Base-by-base conservation (phyloP, 2,113 vertebrate genomes). In the Osmerus mordax region DNA sequence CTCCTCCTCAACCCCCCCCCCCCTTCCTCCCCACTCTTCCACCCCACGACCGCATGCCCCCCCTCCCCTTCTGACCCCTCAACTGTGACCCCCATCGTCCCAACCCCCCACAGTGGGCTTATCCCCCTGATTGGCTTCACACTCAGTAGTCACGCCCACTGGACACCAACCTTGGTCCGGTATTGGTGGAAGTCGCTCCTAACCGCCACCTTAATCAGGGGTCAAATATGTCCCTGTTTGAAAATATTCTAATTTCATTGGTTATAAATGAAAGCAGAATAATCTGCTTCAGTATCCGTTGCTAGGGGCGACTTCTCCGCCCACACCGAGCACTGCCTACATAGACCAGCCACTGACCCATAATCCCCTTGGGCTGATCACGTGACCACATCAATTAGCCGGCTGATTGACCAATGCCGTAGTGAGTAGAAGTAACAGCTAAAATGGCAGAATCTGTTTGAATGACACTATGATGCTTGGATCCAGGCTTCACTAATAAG, bases 41-140 rank as follows among this genome's bases (percentile, higher is more conserved):
- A 56, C 56, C 68, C 51, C 13, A 62, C 53, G 60, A 67, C 84
- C 76, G 81, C 86, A 88, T 88, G 86, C 79, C 74, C 74, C 74
- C 86, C 51, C 8, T 51, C 47, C 13, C 53, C 53, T 72, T 19
- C 63, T 18, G 13, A 51, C 14, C 36, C 58, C 13, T 29, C n/a
- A 56, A 14, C 54, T 72, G 16, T 67, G 29, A 18, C 54, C 54
- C 54, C 54, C 54, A 56, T 56, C 41, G 15, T 8, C 36, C 36
- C 36, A 4, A 41, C 6, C 1, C 36, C 1, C 36, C 36, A 41
- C 36, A 41, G 36, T 41, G 36, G 36, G 6, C 36, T 14, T 62
- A 16, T 18, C 29, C 28, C 70, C 23, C 73, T 78, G 9, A 11
- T 25, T 16, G 19, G 72, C 65, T 80, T 77, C 29, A 41, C 11